phyloP scores from a whole-genome alignment of 1,140 invertebrate genomes.

The silkworm (Bombyx mori) region DNA sequence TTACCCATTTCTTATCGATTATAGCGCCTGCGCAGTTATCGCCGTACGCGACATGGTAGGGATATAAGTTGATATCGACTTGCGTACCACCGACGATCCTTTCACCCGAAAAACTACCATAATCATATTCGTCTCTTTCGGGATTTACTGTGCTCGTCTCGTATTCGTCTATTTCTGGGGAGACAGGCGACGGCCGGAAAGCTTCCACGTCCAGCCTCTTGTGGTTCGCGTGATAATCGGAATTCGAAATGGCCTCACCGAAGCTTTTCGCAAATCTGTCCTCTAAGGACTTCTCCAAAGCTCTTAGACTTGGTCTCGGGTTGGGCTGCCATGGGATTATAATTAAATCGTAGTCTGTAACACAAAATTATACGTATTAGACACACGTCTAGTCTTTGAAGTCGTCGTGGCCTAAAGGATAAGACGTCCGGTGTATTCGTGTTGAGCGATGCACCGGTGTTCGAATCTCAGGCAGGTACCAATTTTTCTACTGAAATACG shows the following conservation, averaged over 20 bases:
- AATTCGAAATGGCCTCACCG: too few relatives aligned
- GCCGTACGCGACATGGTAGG: conserved; percentile 53
- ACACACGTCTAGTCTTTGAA: too few relatives aligned
- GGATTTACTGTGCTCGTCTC: conserved; percentile 13
- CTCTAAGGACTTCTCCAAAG: conserved; percentile 13
- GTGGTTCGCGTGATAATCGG: too few relatives aligned
- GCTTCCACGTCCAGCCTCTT: conserved; percentile 38
- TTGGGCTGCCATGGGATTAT: conserved; percentile 40
- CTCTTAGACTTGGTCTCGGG: conserved; percentile 6
- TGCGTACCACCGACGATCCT: conserved; percentile 51
- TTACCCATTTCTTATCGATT: conserved; percentile 43
- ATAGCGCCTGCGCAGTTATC: conserved; percentile 56
- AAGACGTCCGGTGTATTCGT: too few relatives aligned
- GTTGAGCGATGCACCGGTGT: too few relatives aligned
- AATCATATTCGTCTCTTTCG: conserved; percentile 5
- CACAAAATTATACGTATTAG: too few relatives aligned
- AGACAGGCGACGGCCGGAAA: conserved; percentile 37
- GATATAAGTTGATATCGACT: conserved; percentile 54
- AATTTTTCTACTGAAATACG: too few relatives aligned
- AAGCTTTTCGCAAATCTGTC: too few relatives aligned
- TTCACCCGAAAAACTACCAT: conserved; percentile 20
- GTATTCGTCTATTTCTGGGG: conserved; percentile 34
- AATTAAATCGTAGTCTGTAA: conserved; percentile 40
- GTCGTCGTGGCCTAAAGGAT: too few relatives aligned
- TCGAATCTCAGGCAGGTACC: too few relatives aligned